These are phyloP conservation scores for Zoanthus gigantus DNA, from an alignment of 92 coral and sea anemone genomes.

Conservation along the genomic window DNA sequence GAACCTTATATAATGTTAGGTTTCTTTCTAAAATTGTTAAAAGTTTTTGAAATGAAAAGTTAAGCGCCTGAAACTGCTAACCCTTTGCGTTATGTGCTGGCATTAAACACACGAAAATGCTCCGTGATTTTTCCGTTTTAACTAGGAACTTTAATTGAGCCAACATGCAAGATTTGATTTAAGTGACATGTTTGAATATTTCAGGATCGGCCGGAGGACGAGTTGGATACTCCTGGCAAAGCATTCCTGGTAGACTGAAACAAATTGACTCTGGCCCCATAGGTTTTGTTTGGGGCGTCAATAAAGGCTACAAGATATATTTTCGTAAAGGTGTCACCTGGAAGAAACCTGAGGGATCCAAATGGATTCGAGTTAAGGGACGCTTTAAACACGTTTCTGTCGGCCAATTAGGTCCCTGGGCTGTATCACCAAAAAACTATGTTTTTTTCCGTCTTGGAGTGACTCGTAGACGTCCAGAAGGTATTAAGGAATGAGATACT, in stretches of 20 bases:
- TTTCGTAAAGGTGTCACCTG: constrained; percentile 39
- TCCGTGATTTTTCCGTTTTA: neutral
- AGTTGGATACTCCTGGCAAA: constrained; percentile 16
- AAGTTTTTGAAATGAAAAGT: neutral
- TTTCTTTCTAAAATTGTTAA: no score
- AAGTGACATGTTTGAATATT: neutral
- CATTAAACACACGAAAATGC: neutral
- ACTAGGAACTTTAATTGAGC: neutral
- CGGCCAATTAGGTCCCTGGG: constrained; percentile 41
- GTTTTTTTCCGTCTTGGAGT: constrained; percentile 35
- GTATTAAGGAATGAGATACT: neutral
- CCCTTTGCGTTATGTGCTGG: no score
- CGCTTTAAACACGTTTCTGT: constrained; percentile 25
- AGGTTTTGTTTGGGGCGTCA: constrained; percentile 25
- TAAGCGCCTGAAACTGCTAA: no score
- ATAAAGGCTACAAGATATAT: constrained; percentile 7
- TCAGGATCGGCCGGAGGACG: constrained; percentile 17
- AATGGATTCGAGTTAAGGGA: constrained; percentile 29
- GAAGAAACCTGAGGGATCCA: constrained; percentile 16
- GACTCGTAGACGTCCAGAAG: constrained; percentile 25
- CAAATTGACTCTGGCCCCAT: constrained; percentile 43
- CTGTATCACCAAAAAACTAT: constrained; percentile 2
- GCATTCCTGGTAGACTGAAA: constrained; percentile 25
- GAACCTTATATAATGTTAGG: no score
- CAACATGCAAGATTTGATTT: neutral